Evolutionary conservation across 2,797 vertebrate species (phyloP).

Genomic region (Pseudomugil tenellus): DNA sequence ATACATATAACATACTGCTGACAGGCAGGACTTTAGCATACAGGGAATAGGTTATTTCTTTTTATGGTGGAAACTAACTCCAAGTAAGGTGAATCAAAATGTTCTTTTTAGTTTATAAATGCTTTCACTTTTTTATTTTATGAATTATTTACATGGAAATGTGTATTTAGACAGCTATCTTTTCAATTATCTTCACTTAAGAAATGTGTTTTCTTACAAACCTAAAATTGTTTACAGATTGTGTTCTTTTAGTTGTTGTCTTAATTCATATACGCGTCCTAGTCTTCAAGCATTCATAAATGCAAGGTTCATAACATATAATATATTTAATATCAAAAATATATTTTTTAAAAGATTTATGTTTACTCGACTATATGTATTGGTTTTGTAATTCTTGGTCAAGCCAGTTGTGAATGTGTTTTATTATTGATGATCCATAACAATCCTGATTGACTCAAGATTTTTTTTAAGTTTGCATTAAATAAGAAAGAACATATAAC

Average conservation of each 20-base stretch:
- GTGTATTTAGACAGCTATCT: too few relatives aligned
- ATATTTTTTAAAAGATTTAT: too few relatives aligned
- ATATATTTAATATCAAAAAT: too few relatives aligned
- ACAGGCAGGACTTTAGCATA: not conserved
- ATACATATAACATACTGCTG: not conserved
- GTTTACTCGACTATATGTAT: too few relatives aligned
- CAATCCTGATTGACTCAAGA: not conserved
- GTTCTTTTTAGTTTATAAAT: too few relatives aligned
- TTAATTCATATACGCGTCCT: too few relatives aligned
- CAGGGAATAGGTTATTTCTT: not conserved
- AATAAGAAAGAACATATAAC: not conserved
- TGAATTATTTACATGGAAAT: too few relatives aligned
- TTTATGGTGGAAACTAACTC: not conserved
- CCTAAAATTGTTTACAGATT: not conserved
- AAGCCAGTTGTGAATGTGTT: not conserved
- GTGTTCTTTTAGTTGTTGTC: too few relatives aligned
- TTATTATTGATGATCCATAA: not conserved
- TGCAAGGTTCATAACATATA: too few relatives aligned
- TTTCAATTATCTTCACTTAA: not conserved
- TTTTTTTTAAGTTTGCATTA: not conserved
- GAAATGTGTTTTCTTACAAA: not conserved
- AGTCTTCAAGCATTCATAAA: too few relatives aligned
- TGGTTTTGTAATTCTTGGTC: not conserved
- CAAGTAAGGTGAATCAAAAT: too few relatives aligned
- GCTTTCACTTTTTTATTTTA: too few relatives aligned